Evolutionary conservation across 1,140 invertebrate genomes (phyloP).

Genomic region (Rhysida immarginata): DNA sequence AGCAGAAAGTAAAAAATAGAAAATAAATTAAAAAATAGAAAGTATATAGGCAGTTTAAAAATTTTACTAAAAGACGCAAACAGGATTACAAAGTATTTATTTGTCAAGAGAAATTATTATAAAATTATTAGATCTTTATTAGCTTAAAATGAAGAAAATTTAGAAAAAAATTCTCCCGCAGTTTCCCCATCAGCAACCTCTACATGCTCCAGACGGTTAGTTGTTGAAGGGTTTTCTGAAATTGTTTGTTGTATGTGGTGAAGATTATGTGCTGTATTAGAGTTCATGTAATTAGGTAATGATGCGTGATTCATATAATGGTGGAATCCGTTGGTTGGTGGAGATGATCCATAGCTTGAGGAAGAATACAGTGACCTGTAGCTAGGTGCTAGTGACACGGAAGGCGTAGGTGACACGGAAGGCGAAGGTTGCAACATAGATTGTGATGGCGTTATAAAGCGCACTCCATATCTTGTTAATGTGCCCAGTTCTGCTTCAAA

Average conservation of each 20-base stretch:
- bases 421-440: background rate
- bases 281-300: background rate
- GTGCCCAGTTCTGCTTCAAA: constrained; percentile 10
- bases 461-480: constrained; percentile 7
- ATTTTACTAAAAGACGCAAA: background rate
- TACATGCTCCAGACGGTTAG: background rate
- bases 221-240: background rate
- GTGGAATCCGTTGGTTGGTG: background rate
- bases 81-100: background rate
- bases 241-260: background rate
- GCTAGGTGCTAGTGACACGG: background rate
- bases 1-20: background rate
- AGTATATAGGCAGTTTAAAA: background rate
- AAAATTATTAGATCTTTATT: background rate
- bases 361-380: background rate
- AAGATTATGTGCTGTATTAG: too few relatives aligned
- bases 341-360: background rate
- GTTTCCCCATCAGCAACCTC: background rate
- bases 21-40: background rate
- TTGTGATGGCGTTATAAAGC: background rate
- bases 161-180: background rate
- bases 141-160: background rate
- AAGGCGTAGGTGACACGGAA: background rate
- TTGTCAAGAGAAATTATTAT: background rate
- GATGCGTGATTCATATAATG: background rate